Evolutionary conservation across 2,888 invertebrate species (phyloP), one percentile per base, ranked within the genome.

Genomic region (Trachelus iudaicus): DNA sequence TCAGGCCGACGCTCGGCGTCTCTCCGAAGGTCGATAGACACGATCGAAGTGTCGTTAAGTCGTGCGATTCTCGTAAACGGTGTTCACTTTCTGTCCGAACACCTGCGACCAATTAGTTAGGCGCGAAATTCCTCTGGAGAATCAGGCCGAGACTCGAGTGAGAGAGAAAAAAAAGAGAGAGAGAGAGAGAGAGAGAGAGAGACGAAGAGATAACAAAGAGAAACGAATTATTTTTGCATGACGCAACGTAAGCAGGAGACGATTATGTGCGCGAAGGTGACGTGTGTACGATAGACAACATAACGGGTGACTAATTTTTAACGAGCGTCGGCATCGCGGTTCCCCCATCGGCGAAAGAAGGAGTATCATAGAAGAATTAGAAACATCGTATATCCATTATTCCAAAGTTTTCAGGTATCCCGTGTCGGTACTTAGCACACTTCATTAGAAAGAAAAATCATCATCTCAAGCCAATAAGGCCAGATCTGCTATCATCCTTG

Each of bases 81-180:
- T 79, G 81, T 80, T 81, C 82, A 85, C 82, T 82, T 82, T 81
- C 80, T 81, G 79, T 15, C 79, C 75, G 79, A 78, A 77, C 83
- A 83, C 82, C 79, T 83, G 81, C 83, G 83, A 83, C 85, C 86
- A 83, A 85, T 84, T 82, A 84, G 84, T 83, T 77, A 56, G 56
- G 56, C 40, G 40, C 23, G 23, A 23, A 23, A 23, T 56, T 56
- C 9, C 1, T 23, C 56, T 15, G 56, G 15, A 6, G 56, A 23
- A 56, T 56, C 56, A 23, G 23, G 23, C 56, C 56, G 56, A 56
- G 15, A 9, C 9, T 56, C 56, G 56, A 56, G 23, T 71, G 80
- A 81, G 81, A 87, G 88, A 86, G 90, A 87, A 83, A 92, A 87
- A 88, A 90, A 87, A 88, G 90, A 90, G 88, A 87, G 89, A 86